A percentile compares a stretch with the other conserved stretches of the same genome.
phyloP scores from a whole-genome alignment of 1,140 invertebrate species.

The Caerostris darwini region DNA sequence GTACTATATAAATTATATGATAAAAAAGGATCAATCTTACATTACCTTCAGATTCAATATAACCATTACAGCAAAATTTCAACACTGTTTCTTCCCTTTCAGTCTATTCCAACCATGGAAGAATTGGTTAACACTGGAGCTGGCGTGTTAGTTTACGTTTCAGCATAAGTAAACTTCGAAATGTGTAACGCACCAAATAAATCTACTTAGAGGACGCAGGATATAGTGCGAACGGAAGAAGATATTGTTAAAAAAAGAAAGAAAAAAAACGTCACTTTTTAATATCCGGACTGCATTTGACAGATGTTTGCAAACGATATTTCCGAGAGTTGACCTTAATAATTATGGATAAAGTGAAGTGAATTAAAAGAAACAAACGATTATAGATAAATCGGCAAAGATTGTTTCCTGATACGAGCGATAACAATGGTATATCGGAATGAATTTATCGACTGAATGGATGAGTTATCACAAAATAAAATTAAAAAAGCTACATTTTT shows the following conservation, averaged over 20 bases:
- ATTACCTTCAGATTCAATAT: not conserved
- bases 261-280: not conserved
- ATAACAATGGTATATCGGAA: not conserved
- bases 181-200: not conserved
- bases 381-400: not conserved
- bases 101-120: not conserved
- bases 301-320: slow-evolving; percentile 43
- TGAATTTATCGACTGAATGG: not conserved
- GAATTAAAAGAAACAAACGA: not conserved
- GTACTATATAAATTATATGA: too few species aligned
- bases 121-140: not conserved
- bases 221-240: not conserved
- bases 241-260: not conserved
- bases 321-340: not conserved
- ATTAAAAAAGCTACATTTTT: too few species aligned
- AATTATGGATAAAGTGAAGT: not conserved
- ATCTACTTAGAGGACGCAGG: not conserved
- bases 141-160: not conserved
- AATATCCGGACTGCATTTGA: slow-evolving; percentile 14
- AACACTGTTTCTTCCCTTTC: not conserved
- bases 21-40: too few species aligned
- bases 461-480: too few species aligned
- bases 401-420: slow-evolving; percentile 19
- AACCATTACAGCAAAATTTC: not conserved
- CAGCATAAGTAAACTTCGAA: not conserved